Conservation (phyloP, 2,797 vertebrate species). For the Alectoris magna region DNA sequence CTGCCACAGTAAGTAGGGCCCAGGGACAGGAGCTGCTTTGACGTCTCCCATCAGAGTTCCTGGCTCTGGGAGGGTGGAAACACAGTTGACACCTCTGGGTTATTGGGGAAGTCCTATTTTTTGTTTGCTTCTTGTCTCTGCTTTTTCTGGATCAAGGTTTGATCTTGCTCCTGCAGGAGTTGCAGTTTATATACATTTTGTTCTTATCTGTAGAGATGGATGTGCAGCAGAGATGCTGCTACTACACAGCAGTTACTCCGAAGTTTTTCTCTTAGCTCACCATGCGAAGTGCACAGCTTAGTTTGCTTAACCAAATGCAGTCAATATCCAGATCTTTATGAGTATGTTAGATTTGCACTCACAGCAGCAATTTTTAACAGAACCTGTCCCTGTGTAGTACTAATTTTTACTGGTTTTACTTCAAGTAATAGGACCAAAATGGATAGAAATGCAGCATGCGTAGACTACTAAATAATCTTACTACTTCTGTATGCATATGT, state of each 20-base stretch:
- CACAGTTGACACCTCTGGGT: neutral
- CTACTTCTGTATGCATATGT: neutral
- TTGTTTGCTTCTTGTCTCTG: neutral
- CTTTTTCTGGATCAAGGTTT: neutral
- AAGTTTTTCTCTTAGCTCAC: neutral
- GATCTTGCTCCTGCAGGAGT: neutral
- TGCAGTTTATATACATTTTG: neutral
- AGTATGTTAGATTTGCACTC: neutral
- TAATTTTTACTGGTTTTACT: neutral
- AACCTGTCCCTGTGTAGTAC: fast-evolving
- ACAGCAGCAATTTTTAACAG: neutral
- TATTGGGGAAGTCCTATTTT: neutral
- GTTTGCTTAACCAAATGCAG: neutral
- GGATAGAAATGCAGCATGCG: fast-evolving
- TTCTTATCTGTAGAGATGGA: neutral
- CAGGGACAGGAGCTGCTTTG: neutral
- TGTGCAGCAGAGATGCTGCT: neutral
- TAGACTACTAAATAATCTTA: neutral
- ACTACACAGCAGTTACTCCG: neutral
- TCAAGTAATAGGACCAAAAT: neutral
- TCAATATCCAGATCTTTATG: neutral
- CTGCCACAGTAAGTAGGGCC: neutral
- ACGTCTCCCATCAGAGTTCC: neutral
- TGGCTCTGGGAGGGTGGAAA: neutral
- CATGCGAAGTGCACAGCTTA: neutral